Conservation (phyloP, 53 echinoderm and acorn worm species). For the Holothuria leucospilota region DNA sequence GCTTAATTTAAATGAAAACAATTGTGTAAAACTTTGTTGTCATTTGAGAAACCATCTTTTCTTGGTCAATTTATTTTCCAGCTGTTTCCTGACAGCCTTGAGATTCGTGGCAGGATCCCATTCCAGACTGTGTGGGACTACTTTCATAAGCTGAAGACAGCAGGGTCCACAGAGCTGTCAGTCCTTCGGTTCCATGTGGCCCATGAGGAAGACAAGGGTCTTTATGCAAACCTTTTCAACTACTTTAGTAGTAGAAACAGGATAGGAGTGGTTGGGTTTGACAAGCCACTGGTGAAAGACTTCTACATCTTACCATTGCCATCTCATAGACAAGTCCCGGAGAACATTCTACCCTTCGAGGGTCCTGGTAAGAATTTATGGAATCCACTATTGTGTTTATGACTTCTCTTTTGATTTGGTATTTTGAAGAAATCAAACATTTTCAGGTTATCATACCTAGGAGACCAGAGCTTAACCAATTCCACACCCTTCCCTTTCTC, state of each 20-base stretch:
- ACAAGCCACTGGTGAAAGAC: constrained; percentile 83
- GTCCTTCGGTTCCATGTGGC: constrained; percentile 83
- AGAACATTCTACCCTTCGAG: constrained; percentile 76
- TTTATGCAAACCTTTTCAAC: constrained; percentile 84
- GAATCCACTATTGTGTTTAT: too few species aligned
- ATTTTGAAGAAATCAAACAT: too few species aligned
- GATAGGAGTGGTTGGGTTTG: constrained; percentile 86
- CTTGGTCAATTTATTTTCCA: constrained; percentile 35
- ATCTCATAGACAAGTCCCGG: constrained; percentile 72
- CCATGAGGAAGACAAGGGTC: constrained; percentile 78
- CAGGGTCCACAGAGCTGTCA: constrained; percentile 83
- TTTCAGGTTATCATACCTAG: too few species aligned
- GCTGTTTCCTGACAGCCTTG: constrained; percentile 84
- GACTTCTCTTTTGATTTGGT: too few species aligned
- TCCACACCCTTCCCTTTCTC: too few species aligned
- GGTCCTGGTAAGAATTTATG: constrained; percentile 79
- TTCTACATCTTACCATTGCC: constrained; percentile 93
- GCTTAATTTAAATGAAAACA: too few species aligned
- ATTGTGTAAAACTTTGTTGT: too few species aligned
- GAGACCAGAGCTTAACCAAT: too few species aligned
- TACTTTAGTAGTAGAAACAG: constrained; percentile 92
- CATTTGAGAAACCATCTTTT: too few species aligned
- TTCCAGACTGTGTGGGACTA: constrained; percentile 96
- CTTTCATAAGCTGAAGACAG: constrained; percentile 77
- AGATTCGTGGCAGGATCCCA: constrained; percentile 92